A percentile compares a stretch with the other conserved stretches of the same genome.
Evolutionary conservation across 2,888 invertebrate genomes (phyloP).

Genomic region (Philhelius pedissequus): DNA sequence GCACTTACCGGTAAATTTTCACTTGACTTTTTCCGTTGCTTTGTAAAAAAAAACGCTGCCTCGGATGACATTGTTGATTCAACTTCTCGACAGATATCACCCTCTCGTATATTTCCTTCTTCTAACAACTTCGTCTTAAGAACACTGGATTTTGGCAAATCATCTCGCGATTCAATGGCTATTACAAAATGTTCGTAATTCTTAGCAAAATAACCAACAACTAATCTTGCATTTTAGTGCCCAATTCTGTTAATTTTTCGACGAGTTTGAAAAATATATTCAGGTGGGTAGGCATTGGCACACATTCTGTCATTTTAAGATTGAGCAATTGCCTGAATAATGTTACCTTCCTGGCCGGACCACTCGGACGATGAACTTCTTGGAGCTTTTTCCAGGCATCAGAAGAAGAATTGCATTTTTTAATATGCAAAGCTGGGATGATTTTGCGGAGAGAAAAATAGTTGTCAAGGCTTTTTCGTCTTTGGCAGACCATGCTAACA

Average conservation of each 20-base stretch:
- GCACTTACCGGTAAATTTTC: neutral
- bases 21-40: neutral
- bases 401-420: constrained; percentile 34
- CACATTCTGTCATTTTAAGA: constrained; percentile 19
- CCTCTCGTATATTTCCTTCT: constrained; percentile 5
- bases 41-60: neutral
- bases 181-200: constrained; percentile 5
- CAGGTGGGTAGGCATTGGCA: constrained; percentile 33
- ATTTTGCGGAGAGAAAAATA: constrained; percentile 41
- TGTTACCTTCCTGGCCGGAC: no score
- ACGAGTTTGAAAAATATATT: constrained; percentile 35
- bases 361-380: no score
- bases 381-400: neutral
- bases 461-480: constrained; percentile 52
- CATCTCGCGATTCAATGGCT: constrained; percentile 58
- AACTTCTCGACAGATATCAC: neutral
- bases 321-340: constrained; percentile 27
- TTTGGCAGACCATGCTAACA: neutral
- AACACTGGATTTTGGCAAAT: constrained; percentile 11
- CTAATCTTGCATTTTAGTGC: neutral
- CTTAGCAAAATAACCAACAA: neutral
- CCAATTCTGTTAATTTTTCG: constrained; percentile 40
- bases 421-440: constrained; percentile 39
- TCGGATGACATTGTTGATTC: neutral
- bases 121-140: neutral